These are phyloP conservation scores for Melieria picta DNA, from an alignment of 2,888 invertebrate species.

Conservation along the genomic window DNA sequence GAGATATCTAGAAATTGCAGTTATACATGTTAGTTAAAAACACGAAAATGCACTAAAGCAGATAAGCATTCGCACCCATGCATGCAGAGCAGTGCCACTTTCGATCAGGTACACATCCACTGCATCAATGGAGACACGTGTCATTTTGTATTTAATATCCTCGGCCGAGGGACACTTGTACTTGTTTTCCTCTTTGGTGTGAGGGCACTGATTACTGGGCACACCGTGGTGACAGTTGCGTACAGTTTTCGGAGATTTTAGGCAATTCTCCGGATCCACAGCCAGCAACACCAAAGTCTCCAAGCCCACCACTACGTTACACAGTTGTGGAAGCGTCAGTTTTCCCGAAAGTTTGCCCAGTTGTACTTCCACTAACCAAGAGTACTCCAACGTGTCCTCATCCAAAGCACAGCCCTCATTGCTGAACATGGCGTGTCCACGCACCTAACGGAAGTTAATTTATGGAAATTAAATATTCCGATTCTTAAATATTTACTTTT, in stretches of 20 bases:
- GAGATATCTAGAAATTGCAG: slow-evolving; percentile 73
- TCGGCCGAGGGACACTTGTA: slow-evolving; percentile 83
- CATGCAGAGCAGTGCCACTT: slow-evolving; percentile 84
- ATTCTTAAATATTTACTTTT: neutral
- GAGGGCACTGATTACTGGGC: slow-evolving; percentile 75
- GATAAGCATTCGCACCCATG: slow-evolving; percentile 72
- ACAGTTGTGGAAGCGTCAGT: slow-evolving; percentile 87
- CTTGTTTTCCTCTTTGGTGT: slow-evolving; percentile 75
- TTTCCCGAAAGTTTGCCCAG: slow-evolving; percentile 93
- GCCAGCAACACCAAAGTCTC: slow-evolving; percentile 89
- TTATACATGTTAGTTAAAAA: slow-evolving; percentile 10
- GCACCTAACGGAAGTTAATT: slow-evolving; percentile 68
- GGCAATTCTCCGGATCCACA: slow-evolving; percentile 88
- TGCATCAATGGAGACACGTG: slow-evolving; percentile 86
- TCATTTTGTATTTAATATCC: slow-evolving; percentile 93
- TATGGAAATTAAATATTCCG: neutral
- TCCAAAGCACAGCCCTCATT: slow-evolving; percentile 88
- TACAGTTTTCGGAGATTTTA: slow-evolving; percentile 82
- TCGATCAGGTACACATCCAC: slow-evolving; percentile 93
- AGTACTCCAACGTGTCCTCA: slow-evolving; percentile 96
- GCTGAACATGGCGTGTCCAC: slow-evolving; percentile 97
- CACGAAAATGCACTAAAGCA: neutral
- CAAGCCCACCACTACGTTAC: slow-evolving; percentile 85
- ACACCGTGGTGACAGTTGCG: slow-evolving; percentile 84
- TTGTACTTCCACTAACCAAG: slow-evolving; percentile 95